phyloP scores from a whole-genome alignment of 2,888 invertebrate species.

The Pseudoips prasinana region DNA sequence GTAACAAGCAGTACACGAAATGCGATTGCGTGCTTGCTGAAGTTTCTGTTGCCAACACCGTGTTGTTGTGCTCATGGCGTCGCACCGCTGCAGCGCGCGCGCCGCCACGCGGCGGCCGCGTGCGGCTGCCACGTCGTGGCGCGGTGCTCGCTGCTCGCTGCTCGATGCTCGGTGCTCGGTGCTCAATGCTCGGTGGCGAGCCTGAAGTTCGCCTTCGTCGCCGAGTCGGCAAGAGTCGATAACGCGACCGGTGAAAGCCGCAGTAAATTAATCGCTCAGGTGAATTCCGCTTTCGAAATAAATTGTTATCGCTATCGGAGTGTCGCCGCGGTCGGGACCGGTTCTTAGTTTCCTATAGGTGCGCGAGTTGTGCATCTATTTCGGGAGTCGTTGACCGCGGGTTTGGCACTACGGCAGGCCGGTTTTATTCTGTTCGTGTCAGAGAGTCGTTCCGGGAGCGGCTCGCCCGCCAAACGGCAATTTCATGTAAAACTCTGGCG shows the following conservation, averaged over 20 bases:
- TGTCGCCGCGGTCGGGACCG: conserved; percentile 65
- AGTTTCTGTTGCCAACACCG: too few species aligned
- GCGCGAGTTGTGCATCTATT: conserved; percentile 73
- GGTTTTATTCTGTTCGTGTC: conserved; percentile 52
- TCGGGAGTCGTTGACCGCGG: conserved; percentile 80
- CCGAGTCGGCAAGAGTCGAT: conserved; percentile 28
- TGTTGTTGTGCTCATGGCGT: too few species aligned
- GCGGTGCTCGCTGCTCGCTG: conserved; percentile 2
- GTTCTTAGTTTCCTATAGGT: conserved; percentile 71
- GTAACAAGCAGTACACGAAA: too few species aligned
- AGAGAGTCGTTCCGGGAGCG: conserved; percentile 44
- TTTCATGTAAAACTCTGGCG: conserved; percentile 43
- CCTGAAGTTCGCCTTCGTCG: conserved; percentile 23
- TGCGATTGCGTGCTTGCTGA: too few species aligned
- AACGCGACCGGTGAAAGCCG: conserved; percentile 63
- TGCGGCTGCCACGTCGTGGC: conserved; percentile 11
- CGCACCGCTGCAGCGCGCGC: background rate
- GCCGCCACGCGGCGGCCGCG: background rate
- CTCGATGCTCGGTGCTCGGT: conserved; percentile 3
- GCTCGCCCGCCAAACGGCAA: conserved; percentile 31
- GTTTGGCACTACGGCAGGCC: conserved; percentile 59
- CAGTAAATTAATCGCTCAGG: conserved; percentile 68
- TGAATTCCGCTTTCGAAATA: conserved; percentile 76
- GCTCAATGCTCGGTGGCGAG: conserved; percentile 5
- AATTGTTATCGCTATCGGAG: conserved; percentile 65